Conservation (phyloP, 1,140 invertebrate genomes). For the Habropoda laboriosa region DNA sequence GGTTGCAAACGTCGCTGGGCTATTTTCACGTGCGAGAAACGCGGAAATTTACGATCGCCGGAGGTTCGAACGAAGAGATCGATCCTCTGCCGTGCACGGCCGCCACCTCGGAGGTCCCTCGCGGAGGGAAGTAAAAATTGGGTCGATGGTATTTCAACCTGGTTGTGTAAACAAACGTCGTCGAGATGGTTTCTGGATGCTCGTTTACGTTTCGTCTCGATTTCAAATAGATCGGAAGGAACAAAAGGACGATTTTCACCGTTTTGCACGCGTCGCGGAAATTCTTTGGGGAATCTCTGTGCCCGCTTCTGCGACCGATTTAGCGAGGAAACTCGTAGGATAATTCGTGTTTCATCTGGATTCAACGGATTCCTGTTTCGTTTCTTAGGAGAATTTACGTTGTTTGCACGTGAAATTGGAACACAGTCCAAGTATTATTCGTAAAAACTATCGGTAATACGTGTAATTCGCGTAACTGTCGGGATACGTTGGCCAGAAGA, state of each 20-base stretch:
- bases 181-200: conserved; percentile 13
- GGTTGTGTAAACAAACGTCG: conserved; percentile 31
- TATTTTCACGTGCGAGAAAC: conserved; percentile 24
- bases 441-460: too few relatives aligned
- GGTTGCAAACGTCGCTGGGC: background rate
- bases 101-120: background rate
- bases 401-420: too few relatives aligned
- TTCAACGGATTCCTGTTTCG: too few relatives aligned
- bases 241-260: background rate
- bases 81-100: background rate
- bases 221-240: conserved; percentile 25
- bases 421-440: too few relatives aligned
- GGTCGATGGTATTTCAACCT: conserved; percentile 15
- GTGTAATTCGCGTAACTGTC: background rate
- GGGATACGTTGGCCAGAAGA: too few relatives aligned
- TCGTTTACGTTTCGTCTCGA: conserved; percentile 16
- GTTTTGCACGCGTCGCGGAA: background rate
- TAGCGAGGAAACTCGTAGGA: too few relatives aligned
- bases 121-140: background rate
- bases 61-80: conserved; percentile 1
- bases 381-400: too few relatives aligned
- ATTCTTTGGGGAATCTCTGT: background rate
- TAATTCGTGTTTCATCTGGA: too few relatives aligned
- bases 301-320: too few relatives aligned
- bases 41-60: conserved; percentile 29